Percentiles rank a stretch among this genome's conserved stretches.
Evolutionary conservation across 2,113 vertebrate genomes (phyloP).

Genomic region (Pituophis catenifer): DNA sequence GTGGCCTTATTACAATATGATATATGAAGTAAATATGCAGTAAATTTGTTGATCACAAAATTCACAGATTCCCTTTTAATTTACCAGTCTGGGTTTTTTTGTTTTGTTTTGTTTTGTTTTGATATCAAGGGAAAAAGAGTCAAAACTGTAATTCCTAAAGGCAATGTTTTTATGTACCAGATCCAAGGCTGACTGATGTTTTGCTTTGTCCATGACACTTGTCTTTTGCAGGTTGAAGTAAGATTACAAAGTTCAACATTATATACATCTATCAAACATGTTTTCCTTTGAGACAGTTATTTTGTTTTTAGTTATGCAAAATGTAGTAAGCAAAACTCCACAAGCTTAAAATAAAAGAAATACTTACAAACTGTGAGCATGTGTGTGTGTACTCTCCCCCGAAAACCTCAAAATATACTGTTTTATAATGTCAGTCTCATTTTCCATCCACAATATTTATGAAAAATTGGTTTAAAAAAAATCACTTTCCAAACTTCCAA

Average conservation of each 20-base stretch:
- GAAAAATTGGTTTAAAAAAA: not conserved
- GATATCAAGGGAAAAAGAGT: not conserved
- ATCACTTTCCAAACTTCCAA: not conserved
- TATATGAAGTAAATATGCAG: not conserved
- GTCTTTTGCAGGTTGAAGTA: not conserved
- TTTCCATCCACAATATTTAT: not conserved
- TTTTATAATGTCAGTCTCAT: not conserved
- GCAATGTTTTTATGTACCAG: not conserved
- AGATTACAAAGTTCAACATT: not conserved
- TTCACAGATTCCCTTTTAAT: not conserved
- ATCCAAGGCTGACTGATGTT: not conserved
- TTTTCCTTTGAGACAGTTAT: constrained; percentile 1
- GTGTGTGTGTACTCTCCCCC: not conserved
- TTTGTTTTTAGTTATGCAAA: not conserved
- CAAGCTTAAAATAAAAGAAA: not conserved
- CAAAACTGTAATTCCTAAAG: not conserved
- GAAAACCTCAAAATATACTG: not conserved
- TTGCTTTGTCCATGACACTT: constrained; percentile 9
- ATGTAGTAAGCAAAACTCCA: not conserved
- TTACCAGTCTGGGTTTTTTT: not conserved
- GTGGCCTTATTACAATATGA: not conserved
- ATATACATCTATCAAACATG: constrained; percentile 8
- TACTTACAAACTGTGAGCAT: not conserved
- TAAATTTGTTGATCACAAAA: not conserved
- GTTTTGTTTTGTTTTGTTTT: not conserved